Conservation (phyloP, 2,113 vertebrate genomes). For the Nicator chloris region DNA sequence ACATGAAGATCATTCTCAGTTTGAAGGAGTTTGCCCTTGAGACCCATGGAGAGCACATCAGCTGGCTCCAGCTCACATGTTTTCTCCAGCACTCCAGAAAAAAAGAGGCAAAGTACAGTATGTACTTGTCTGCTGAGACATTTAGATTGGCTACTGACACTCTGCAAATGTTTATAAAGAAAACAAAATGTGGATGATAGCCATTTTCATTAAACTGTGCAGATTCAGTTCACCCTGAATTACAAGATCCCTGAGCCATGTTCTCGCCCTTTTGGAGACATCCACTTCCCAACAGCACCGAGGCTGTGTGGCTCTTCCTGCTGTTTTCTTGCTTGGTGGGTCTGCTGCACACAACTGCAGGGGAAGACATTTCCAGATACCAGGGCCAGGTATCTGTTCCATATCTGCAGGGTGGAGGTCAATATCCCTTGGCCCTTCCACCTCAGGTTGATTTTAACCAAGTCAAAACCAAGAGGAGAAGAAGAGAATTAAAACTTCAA, state of each 20-base stretch:
- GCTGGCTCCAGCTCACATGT: constrained; percentile 72
- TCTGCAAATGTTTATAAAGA: constrained; percentile 79
- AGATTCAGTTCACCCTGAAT: constrained; percentile 68
- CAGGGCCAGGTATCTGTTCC: neutral
- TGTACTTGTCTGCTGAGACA: constrained; percentile 75
- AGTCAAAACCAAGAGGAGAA: neutral
- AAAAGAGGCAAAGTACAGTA: constrained; percentile 58
- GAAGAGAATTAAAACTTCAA: neutral
- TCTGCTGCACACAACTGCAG: neutral
- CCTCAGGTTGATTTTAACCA: neutral
- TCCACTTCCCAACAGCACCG: constrained; percentile 54
- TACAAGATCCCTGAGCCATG: constrained; percentile 67
- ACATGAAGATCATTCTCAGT: constrained; percentile 34
- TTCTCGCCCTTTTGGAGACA: constrained; percentile 60
- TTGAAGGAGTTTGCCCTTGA: constrained; percentile 66
- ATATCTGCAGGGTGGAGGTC: neutral
- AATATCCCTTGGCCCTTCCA: neutral
- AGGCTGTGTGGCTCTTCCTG: constrained; percentile 42
- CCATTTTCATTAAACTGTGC: constrained; percentile 75
- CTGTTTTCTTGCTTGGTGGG: constrained; percentile 33
- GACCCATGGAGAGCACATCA: constrained; percentile 68
- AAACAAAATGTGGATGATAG: constrained; percentile 78
- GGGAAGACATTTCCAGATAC: neutral
- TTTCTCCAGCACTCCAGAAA: constrained; percentile 71
- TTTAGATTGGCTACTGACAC: constrained; percentile 81